These are phyloP conservation scores for Chrosomus eos DNA, from an alignment of 2,797 vertebrate genomes.

Conservation along the genomic window DNA sequence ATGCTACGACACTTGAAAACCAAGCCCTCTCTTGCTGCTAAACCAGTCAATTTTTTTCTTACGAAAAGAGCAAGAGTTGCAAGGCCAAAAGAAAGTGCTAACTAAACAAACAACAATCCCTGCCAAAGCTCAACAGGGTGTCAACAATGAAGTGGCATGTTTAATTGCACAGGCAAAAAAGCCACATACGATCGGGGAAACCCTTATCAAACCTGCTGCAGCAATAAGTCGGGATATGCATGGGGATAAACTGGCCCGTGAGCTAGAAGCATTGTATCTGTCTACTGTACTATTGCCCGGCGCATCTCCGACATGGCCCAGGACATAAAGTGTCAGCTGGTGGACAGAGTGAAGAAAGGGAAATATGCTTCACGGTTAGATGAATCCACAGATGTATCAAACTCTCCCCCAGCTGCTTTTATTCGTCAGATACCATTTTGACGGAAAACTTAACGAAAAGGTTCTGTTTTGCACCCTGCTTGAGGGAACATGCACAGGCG, in stretches of 20 bases:
- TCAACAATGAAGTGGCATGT: not conserved
- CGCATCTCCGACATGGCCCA: not conserved
- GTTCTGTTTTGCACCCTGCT: not conserved
- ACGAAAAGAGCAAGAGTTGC: not conserved
- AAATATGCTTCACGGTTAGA: not conserved
- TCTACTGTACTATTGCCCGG: not conserved
- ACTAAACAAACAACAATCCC: not conserved
- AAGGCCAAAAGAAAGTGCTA: not conserved
- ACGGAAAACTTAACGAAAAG: not conserved
- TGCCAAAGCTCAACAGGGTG: not conserved
- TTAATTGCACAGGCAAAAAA: not conserved
- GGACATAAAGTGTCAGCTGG: not conserved
- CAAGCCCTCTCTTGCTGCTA: not conserved
- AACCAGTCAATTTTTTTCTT: not conserved
- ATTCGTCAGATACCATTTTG: too few species aligned
- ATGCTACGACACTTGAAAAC: not conserved
- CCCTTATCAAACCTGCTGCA: not conserved
- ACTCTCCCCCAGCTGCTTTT: not conserved
- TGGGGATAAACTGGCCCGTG: not conserved
- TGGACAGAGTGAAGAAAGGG: not conserved
- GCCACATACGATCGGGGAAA: not conserved
- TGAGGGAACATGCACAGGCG: not conserved
- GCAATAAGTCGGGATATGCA: not conserved
- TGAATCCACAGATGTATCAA: not conserved
- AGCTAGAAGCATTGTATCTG: not conserved